Base-by-base conservation (phyloP, 2,888 invertebrate species). In the Drosophila nigricruria region DNA sequence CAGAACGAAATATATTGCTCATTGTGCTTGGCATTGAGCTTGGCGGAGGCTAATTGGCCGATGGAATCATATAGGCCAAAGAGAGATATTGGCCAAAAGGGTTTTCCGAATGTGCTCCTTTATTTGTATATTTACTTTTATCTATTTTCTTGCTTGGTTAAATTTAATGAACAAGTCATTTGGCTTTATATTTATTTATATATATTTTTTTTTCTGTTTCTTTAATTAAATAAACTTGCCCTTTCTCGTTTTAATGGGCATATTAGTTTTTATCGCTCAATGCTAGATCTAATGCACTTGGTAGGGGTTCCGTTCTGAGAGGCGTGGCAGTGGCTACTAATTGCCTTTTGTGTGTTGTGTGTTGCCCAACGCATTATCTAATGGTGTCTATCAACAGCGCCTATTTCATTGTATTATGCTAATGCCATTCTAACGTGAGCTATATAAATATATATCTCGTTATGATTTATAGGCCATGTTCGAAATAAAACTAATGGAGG, bases 141-240 rank as follows among this genome's bases (percentile, higher is more conserved):
- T 87, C 87, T 75, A 54, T 76, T 63, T 77, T 81, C 59, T 81
- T 83, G 82, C 77, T 82, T 84, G 75, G 83, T 65, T 84, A 72
- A 84, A 72, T 86, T 82, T 86, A 79, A 81, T 82, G 74, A 59
- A 25, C 54, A 66, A 49, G 45, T 64, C 85, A 82, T 85, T 82
- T 82, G 59, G 74, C 77, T 79, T 83, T 71, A 81, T 86, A 61
- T 70, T 63, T 56, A 56, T 42, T 6, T 82, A 56, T 69, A 52
- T 42, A 30, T 40, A 12, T 36, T 36, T 36, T 6, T 25, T 50
- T 16, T 30, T 68, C 27, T 45, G 42, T 23, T 2, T 68, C 63
- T 72, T 87, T 87, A 88, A 87, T 85, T 82, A 85, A 87, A 84
- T 82, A 77, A 88, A 82, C 73, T 77, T 72, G 66, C 69, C 58